Percentiles rank a stretch among this genome's conserved stretches.
phyloP scores from a whole-genome alignment of 2,113 vertebrate genomes.

The Pangasianodon gigas region DNA sequence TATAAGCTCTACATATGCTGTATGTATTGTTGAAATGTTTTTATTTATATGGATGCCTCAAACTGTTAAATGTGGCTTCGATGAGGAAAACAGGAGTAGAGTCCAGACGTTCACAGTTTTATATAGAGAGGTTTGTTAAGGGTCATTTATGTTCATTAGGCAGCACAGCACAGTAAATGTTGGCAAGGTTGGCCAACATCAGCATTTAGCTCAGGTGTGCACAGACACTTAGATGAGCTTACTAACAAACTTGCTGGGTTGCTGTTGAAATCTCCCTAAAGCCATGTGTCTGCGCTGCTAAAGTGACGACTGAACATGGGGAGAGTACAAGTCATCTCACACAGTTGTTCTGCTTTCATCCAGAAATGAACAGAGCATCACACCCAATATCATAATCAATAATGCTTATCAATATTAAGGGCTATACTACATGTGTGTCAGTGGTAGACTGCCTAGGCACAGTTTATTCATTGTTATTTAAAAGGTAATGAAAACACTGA shows the following conservation, averaged over 20 bases:
- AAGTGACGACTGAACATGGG: slow-evolving; percentile 37
- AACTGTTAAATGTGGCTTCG: slow-evolving; percentile 48
- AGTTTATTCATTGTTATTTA: slow-evolving; percentile 72
- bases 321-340: slow-evolving; percentile 25
- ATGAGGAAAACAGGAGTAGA: slow-evolving; percentile 1
- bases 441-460: slow-evolving; percentile 75
- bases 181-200: slow-evolving; percentile 2
- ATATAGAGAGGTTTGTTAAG: background rate
- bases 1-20: slow-evolving; percentile 5
- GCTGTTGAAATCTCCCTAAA: slow-evolving; percentile 47
- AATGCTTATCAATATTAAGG: slow-evolving; percentile 79
- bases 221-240: slow-evolving; percentile 43
- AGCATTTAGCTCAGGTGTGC: slow-evolving; percentile 53
- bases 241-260: slow-evolving; percentile 37
- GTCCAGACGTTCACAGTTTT: slow-evolving; percentile 20
- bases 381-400: slow-evolving; percentile 70
- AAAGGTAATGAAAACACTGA: slow-evolving; percentile 74
- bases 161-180: slow-evolving; percentile 23
- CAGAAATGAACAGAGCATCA: slow-evolving; percentile 48
- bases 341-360: slow-evolving; percentile 34
- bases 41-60: slow-evolving; percentile 41
- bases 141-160: slow-evolving; percentile 31
- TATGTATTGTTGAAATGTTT: slow-evolving; percentile 46
- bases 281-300: slow-evolving; percentile 47
- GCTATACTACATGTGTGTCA: slow-evolving; percentile 80